Evolutionary conservation across 2,888 invertebrate genomes (phyloP).

Genomic region (Cartodere bifasciata): DNA sequence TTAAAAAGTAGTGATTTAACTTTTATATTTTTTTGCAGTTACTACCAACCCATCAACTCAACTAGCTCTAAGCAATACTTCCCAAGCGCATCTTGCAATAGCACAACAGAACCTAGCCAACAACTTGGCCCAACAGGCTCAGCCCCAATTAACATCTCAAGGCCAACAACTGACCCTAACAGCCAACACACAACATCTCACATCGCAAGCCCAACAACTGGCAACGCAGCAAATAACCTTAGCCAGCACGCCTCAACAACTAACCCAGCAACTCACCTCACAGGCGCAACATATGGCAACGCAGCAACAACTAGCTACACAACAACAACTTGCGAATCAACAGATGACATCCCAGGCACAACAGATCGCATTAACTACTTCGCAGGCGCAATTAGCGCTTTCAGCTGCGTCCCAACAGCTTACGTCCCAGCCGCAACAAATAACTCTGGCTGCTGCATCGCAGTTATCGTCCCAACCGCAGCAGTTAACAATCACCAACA

Average conservation of each 20-base stretch:
- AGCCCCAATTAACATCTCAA: slow-evolving; percentile 25
- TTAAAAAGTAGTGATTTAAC: no score
- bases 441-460: slow-evolving; percentile 16
- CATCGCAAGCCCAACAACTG: slow-evolving; percentile 25
- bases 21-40: slow-evolving; percentile 21
- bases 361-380: slow-evolving; percentile 18
- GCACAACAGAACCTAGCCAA: slow-evolving; percentile 33
- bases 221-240: slow-evolving; percentile 24
- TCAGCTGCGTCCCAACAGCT: slow-evolving; percentile 16
- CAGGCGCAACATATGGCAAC: slow-evolving; percentile 31
- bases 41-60: slow-evolving; percentile 33
- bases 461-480: slow-evolving; percentile 18
- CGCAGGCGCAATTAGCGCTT: slow-evolving; percentile 16
- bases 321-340: slow-evolving; percentile 27
- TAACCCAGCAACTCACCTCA: slow-evolving; percentile 23
- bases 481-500: slow-evolving; percentile 30
- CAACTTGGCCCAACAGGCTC: slow-evolving; percentile 27
- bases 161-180: slow-evolving; percentile 26
- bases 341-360: slow-evolving; percentile 22
- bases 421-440: slow-evolving; percentile 20
- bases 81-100: slow-evolving; percentile 32
- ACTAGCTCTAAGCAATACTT: slow-evolving; percentile 30
- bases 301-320: slow-evolving; percentile 21
- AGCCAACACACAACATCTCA: slow-evolving; percentile 23
- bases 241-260: slow-evolving; percentile 20